These are phyloP conservation scores for Euclidia mi DNA, from an alignment of 2,888 invertebrate species.

Conservation along the genomic window DNA sequence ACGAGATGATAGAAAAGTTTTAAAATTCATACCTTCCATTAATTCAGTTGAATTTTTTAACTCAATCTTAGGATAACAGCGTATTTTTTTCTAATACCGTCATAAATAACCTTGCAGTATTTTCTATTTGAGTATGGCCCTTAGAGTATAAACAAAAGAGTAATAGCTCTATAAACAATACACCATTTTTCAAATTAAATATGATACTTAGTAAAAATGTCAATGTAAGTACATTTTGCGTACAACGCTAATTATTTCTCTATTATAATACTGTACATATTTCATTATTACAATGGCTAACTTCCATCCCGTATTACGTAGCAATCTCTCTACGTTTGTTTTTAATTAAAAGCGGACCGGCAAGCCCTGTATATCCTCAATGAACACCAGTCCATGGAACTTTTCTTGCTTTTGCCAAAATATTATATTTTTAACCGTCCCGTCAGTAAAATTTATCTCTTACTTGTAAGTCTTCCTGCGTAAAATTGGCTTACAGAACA, in stretches of 20 bases:
- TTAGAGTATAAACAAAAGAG: no score
- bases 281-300: constrained; percentile 22
- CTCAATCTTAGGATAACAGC: background rate
- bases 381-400: constrained; percentile 17
- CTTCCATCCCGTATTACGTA: constrained; percentile 20
- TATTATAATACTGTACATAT: constrained; percentile 16
- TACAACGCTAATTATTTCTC: constrained; percentile 12
- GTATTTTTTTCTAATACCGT: background rate
- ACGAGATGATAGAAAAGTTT: constrained; percentile 65
- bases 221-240: background rate
- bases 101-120: no score
- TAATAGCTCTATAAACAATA: no score
- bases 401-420: constrained; percentile 10
- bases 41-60: background rate
- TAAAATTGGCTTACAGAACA: constrained; percentile 72
- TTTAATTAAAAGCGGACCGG: constrained; percentile 50
- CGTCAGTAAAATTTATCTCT: constrained; percentile 18
- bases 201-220: background rate
- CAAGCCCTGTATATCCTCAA: constrained; percentile 23
- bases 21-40: background rate
- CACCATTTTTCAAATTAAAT: background rate
- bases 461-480: constrained; percentile 57
- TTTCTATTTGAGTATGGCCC: no score
- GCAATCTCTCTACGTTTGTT: constrained; percentile 31
- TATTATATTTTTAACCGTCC: constrained; percentile 13